phyloP scores from a whole-genome alignment of 2,113 vertebrate genomes.

The Dendrocopos noguchii region DNA sequence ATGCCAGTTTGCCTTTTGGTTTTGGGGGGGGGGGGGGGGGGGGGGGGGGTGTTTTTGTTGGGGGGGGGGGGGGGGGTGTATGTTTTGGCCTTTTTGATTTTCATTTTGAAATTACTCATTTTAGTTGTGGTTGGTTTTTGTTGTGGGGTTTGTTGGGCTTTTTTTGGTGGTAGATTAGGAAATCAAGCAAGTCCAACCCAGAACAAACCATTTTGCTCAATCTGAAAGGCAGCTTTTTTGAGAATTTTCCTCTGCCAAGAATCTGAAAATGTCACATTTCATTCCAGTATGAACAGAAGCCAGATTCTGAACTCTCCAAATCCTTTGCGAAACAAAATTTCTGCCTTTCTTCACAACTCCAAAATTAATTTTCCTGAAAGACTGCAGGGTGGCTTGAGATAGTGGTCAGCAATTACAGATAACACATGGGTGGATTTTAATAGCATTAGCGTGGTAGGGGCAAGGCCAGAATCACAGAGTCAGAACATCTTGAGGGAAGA shows the following conservation, averaged over 20 bases:
- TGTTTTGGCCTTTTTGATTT: conserved; percentile 2
- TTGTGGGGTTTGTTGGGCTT: not conserved
- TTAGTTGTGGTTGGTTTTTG: not conserved
- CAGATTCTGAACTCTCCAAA: conserved; percentile 52
- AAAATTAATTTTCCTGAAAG: conserved; percentile 46
- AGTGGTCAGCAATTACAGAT: conserved; percentile 50
- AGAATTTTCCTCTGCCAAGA: conserved; percentile 60
- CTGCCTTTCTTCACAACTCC: conserved; percentile 44
- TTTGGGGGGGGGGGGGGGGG: no score
- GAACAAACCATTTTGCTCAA: conserved; percentile 59
- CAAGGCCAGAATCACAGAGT: not conserved
- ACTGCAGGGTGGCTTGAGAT: conserved; percentile 18
- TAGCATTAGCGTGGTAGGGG: not conserved
- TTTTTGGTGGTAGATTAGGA: conserved; percentile 44
- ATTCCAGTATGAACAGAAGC: conserved; percentile 66
- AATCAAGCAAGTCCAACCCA: conserved; percentile 41
- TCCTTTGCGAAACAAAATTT: conserved; percentile 43
- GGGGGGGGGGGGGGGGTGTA: not conserved
- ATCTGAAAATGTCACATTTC: conserved; percentile 69
- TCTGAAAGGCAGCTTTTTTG: conserved; percentile 61
- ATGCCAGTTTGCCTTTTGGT: not conserved
- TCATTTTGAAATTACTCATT: conserved; percentile 2
- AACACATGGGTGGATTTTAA: not conserved
- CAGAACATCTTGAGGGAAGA: not conserved
- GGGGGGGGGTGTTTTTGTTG: not conserved